Evolutionary conservation across 2,888 invertebrate genomes (phyloP).

Genomic region (Temnothorax rugatulus): DNA sequence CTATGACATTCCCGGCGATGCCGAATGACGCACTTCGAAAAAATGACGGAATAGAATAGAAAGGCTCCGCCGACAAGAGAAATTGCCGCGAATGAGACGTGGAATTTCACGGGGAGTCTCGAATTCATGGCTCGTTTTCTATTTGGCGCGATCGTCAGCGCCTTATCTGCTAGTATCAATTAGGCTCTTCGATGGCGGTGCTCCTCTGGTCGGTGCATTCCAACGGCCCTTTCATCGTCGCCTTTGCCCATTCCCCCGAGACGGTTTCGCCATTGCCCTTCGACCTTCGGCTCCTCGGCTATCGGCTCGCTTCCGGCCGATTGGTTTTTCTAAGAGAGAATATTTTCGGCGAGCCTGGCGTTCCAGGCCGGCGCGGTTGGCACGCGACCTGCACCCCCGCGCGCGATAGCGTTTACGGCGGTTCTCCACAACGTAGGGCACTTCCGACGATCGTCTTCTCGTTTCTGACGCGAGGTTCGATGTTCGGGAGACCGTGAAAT

Average conservation of each 20-base stretch:
- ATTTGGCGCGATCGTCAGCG: conserved; percentile 44
- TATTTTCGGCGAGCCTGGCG: conserved; percentile 40
- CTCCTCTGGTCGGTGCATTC: conserved; percentile 40
- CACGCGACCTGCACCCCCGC: conserved; percentile 37
- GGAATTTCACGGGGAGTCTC: conserved; percentile 68
- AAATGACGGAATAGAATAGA: conserved; percentile 2
- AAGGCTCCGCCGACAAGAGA: conserved; percentile 52
- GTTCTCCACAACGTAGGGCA: conserved; percentile 6
- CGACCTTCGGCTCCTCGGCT: conserved; percentile 48
- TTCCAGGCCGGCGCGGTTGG: conserved; percentile 1
- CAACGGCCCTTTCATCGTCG: conserved; percentile 22
- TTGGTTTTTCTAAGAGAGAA: conserved; percentile 41
- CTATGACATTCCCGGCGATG: conserved; percentile 58
- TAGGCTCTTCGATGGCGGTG: conserved; percentile 60
- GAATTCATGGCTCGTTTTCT: conserved; percentile 71
- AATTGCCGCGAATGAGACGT: conserved; percentile 58
- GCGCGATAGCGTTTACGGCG: conserved; percentile 17
- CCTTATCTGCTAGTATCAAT: conserved; percentile 76
- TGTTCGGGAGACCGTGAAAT: conserved; percentile 26
- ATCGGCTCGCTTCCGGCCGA: conserved; percentile 66
- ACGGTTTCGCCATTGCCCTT: conserved; percentile 40
- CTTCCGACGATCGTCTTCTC: conserved; percentile 25
- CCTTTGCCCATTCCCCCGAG: conserved; percentile 28
- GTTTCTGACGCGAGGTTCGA: conserved; percentile 7
- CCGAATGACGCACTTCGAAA: neutral